Percentiles rank a stretch among this genome's conserved stretches.
Conservation (phyloP, 2,888 invertebrate species). For the Hololepta plana region DNA sequence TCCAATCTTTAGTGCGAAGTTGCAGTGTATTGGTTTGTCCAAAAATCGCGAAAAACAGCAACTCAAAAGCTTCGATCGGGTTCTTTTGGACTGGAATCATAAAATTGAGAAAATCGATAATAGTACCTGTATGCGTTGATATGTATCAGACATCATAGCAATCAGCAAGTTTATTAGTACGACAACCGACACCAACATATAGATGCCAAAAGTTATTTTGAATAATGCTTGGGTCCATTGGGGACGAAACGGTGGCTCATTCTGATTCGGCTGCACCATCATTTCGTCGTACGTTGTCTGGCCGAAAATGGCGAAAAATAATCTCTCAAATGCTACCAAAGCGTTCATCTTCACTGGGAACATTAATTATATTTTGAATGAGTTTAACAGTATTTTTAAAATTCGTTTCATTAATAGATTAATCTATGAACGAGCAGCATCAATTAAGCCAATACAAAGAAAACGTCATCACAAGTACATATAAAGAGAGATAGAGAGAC, state of each 20-base stretch:
- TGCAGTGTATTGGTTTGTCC: conserved; percentile 77
- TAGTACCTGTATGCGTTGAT: conserved; percentile 94
- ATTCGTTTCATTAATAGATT: no score
- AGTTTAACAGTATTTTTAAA: conserved; percentile 7
- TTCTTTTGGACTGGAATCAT: conserved; percentile 76
- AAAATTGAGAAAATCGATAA: conserved; percentile 15
- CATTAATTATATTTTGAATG: conserved; percentile 15
- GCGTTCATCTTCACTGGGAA: conserved; percentile 67
- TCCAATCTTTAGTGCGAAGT: conserved; percentile 45
- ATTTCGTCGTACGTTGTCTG: conserved; percentile 76
- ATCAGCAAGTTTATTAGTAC: conserved; percentile 97
- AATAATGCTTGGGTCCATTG: conserved; percentile 73
- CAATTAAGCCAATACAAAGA: conserved; percentile 9
- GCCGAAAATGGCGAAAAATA: conserved; percentile 96
- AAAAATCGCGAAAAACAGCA: conserved; percentile 97
- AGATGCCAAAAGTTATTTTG: conserved; percentile 88
- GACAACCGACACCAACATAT: conserved; percentile 95
- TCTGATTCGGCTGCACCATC: conserved; percentile 16
- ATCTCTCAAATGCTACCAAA: conserved; percentile 85
- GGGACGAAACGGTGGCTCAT: conserved; percentile 50
- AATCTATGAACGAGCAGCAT: conserved; percentile 9
- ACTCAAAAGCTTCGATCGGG: conserved; percentile 85
- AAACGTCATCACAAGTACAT: conserved; percentile 10
- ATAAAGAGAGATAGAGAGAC: no score
- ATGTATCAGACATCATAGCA: conserved; percentile 99